Percentiles rank a stretch among this genome's conserved stretches.
These are phyloP conservation scores for Batillaria attramentaria DNA, from an alignment of 1,140 invertebrate genomes.

Conservation along the genomic window DNA sequence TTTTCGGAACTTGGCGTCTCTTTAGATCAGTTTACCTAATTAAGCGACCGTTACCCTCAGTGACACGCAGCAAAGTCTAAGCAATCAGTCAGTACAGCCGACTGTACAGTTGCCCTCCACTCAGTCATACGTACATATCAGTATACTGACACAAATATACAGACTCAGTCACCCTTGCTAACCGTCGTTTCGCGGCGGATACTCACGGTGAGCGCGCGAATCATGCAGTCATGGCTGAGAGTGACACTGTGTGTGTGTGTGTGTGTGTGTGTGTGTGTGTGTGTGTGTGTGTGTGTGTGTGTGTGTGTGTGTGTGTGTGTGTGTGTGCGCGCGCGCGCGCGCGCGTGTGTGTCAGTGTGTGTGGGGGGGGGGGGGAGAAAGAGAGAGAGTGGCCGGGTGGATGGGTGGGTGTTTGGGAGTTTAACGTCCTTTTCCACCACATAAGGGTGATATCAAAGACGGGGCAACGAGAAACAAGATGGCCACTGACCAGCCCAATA, in stretches of 20 bases:
- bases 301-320: slow-evolving; percentile 11
- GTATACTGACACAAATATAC: no score
- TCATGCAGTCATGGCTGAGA: not conserved
- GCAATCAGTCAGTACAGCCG: no score
- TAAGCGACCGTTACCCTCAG: no score
- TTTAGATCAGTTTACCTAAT: no score
- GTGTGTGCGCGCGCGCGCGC: not conserved
- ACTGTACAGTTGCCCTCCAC: no score
- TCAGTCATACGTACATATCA: no score
- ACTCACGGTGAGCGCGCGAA: not conserved
- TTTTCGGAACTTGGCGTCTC: no score
- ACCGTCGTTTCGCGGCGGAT: not conserved
- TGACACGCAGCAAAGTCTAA: no score
- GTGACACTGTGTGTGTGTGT: slow-evolving; percentile 9
- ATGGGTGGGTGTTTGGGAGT: not conserved
- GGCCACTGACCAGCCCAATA: no score
- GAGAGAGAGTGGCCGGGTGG: slow-evolving; percentile 16
- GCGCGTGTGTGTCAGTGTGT: not conserved
- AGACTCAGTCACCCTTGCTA: not conserved
- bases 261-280: slow-evolving; percentile 17
- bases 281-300: slow-evolving; percentile 13
- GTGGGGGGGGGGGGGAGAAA: not conserved
- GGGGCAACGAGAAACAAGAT: not conserved
- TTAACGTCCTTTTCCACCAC: not conserved
- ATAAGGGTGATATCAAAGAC: not conserved